Evolutionary conservation across 2,888 invertebrate genomes (phyloP).

Genomic region (Nephrotoma appendiculata): DNA sequence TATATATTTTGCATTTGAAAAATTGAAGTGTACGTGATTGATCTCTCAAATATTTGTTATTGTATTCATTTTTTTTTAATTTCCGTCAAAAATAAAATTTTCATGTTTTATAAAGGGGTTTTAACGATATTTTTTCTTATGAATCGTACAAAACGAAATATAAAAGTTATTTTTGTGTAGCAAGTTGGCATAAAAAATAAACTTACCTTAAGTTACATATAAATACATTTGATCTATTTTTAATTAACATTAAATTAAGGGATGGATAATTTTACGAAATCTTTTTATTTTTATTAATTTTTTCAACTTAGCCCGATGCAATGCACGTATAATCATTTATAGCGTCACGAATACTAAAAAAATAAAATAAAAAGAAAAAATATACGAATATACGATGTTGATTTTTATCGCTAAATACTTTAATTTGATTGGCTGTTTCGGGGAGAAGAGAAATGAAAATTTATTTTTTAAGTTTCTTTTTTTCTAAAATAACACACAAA

Average conservation of each 20-base stretch:
- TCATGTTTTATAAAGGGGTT: not conserved
- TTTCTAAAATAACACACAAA: not conserved
- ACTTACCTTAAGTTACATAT: not conserved
- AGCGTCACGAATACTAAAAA: not conserved
- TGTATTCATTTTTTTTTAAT: not conserved
- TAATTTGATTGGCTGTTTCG: not conserved
- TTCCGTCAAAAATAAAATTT: not conserved
- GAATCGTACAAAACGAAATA: not conserved
- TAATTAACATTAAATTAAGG: not conserved
- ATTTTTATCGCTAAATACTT: not conserved
- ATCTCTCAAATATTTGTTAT: not conserved
- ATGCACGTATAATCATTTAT: not conserved
- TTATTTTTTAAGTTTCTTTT: not conserved
- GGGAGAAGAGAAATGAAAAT: not conserved
- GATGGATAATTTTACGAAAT: not conserved
- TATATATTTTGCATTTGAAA: not conserved
- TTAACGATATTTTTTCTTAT: not conserved
- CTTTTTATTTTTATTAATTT: not conserved
- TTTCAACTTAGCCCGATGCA: not conserved
- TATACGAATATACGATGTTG: not conserved
- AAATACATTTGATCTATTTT: not conserved
- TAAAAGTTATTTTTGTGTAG: not conserved
- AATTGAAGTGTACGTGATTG: not conserved
- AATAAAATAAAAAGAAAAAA: not conserved
- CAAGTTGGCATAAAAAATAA: not conserved